These are phyloP conservation scores for Torymus aiolomorphi DNA, from an alignment of 2,888 invertebrate species.

Conservation along the genomic window DNA sequence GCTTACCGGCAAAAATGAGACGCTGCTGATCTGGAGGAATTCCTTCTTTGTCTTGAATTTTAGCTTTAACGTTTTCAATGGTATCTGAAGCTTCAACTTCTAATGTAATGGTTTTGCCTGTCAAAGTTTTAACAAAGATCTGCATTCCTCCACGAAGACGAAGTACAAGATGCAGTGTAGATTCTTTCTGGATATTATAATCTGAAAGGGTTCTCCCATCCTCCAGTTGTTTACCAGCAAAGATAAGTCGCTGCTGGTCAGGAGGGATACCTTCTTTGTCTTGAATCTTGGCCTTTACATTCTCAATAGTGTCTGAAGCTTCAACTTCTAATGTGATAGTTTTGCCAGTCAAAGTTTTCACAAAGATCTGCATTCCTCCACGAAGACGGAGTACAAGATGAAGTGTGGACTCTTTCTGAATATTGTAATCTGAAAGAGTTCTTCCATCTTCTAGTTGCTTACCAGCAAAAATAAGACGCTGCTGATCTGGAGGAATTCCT, in stretches of 20 bases:
- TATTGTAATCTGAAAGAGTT: conserved; percentile 65
- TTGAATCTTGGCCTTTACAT: conserved; percentile 95
- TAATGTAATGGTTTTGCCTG: conserved; percentile 64
- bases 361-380: conserved; percentile 88
- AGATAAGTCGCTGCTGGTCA: conserved; percentile 93
- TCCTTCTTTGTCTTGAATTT: conserved; percentile 66
- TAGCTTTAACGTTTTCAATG: conserved; percentile 64
- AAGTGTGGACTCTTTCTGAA: conserved; percentile 65
- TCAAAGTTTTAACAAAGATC: conserved; percentile 65
- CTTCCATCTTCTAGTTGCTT: conserved; percentile 65
- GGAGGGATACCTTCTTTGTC: conserved; percentile 91
- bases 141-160: conserved; percentile 89
- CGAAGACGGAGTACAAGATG: conserved; percentile 64
- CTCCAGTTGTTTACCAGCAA: conserved; percentile 96
- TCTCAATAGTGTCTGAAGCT: conserved; percentile 94
- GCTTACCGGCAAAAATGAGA: conserved; percentile 66
- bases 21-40: conserved; percentile 66
- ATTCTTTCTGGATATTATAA: conserved; percentile 96
- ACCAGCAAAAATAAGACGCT: conserved; percentile 65
- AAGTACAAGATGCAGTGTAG: conserved; percentile 91
- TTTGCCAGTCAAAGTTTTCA: conserved; percentile 95
- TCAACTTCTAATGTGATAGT: conserved; percentile 96
- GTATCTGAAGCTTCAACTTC: conserved; percentile 64
- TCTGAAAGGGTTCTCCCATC: conserved; percentile 95
- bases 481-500: conserved; percentile 66